Conservation (phyloP, 2,888 invertebrate genomes). For the Electrophaes corylata region DNA sequence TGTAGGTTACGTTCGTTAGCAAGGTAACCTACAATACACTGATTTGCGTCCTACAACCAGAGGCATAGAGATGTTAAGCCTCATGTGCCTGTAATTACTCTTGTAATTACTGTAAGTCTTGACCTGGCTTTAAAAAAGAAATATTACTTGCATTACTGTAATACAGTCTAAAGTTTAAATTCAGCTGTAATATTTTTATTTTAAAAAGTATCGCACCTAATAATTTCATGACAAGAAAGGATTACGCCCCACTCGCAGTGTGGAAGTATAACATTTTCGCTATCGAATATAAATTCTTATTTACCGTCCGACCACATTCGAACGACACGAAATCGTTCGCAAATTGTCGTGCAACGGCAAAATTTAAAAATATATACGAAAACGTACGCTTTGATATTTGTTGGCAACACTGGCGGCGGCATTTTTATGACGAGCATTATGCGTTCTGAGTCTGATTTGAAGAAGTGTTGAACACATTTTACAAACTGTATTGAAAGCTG, state of each 20-base stretch:
- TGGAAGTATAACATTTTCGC: slow-evolving; percentile 37
- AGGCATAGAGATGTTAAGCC: too few relatives aligned
- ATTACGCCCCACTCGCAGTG: slow-evolving; percentile 25
- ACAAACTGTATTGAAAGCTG: slow-evolving; percentile 9
- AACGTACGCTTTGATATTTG: slow-evolving; percentile 35
- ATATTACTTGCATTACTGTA: too few relatives aligned
- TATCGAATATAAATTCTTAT: slow-evolving; percentile 44
- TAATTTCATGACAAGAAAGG: slow-evolving; percentile 30
- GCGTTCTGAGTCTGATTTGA: slow-evolving; percentile 26
- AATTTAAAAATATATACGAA: slow-evolving; percentile 39
- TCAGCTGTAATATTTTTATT: neutral
- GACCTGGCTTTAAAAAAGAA: too few relatives aligned
- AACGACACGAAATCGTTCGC: slow-evolving; percentile 44
- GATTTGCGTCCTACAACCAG: too few relatives aligned
- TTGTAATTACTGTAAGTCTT: too few relatives aligned
- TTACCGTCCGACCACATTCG: slow-evolving; percentile 37
- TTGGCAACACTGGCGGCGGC: slow-evolving; percentile 29
- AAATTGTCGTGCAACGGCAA: slow-evolving; percentile 40
- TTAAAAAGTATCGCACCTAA: neutral
- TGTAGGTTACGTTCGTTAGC: too few relatives aligned
- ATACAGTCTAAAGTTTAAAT: too few relatives aligned
- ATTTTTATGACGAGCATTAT: slow-evolving; percentile 33
- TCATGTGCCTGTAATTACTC: too few relatives aligned
- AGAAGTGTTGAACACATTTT: slow-evolving; percentile 8
- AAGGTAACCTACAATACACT: too few relatives aligned